A percentile compares a stretch with the other conserved stretches of the same genome.
phyloP scores from a whole-genome alignment of 1,140 invertebrate genomes.

The Sminthurides bifidus region DNA sequence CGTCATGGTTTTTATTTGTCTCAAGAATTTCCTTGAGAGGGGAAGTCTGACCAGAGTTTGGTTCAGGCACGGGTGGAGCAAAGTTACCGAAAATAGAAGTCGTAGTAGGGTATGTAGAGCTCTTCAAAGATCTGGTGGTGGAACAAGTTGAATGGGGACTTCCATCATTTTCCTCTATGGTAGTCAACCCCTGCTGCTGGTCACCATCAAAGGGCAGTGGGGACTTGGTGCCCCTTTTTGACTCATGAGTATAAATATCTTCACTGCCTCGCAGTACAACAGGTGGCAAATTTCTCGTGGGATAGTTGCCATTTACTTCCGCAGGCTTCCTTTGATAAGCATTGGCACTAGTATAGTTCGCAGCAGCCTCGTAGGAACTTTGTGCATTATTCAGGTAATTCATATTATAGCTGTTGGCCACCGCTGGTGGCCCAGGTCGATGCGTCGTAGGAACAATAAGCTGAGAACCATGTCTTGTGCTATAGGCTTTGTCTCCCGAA shows the following conservation, averaged over 20 bases:
- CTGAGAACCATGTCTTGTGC: conserved; percentile 57
- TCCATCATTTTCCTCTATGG: conserved; percentile 26
- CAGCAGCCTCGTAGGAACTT: background rate
- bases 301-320: background rate
- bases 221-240: conserved; percentile 1
- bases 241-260: too few relatives aligned
- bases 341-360: background rate
- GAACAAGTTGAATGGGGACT: conserved; percentile 30
- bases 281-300: background rate
- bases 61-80: too few relatives aligned
- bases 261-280: background rate
- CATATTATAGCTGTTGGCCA: too few relatives aligned
- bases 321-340: background rate
- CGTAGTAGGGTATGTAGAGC: conserved; percentile 24
- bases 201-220: conserved; percentile 13
- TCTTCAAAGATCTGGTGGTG: conserved; percentile 12
- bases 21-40: conserved; percentile 20
- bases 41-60: conserved; percentile 22
- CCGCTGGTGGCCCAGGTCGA: background rate
- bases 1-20: background rate
- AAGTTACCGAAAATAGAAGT: conserved; percentile 26
- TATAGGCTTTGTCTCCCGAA: too few relatives aligned
- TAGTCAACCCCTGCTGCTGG: conserved; percentile 11
- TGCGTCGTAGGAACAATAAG: conserved; percentile 31
- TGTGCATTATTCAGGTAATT: background rate